Evolutionary conservation across 1,140 invertebrate genomes (phyloP).

Genomic region (Panagrolaimus sp.): DNA sequence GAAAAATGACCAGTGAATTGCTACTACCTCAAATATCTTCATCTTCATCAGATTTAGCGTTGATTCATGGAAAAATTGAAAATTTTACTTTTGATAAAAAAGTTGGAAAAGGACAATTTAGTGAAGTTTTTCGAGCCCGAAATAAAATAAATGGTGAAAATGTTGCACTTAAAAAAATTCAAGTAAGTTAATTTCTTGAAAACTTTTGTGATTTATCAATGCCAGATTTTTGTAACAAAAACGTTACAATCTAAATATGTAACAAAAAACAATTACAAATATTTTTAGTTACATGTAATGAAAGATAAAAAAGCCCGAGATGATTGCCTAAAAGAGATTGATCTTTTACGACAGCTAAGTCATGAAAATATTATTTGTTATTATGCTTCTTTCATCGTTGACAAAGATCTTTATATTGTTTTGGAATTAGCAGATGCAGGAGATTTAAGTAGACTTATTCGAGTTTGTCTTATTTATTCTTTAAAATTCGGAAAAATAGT

Average conservation of each 20-base stretch:
- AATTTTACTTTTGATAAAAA: slow-evolving; percentile 66
- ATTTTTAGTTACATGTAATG: slow-evolving; percentile 67
- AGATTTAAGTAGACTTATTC: neutral
- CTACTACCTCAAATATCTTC: too few species aligned
- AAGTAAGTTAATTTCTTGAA: too few species aligned
- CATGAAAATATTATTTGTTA: slow-evolving; percentile 75
- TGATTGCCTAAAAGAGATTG: slow-evolving; percentile 71
- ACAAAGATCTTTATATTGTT: slow-evolving; percentile 63
- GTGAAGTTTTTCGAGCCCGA: slow-evolving; percentile 65
- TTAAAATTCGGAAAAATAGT: too few species aligned
- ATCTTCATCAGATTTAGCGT: too few species aligned
- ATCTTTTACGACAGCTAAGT: slow-evolving; percentile 70
- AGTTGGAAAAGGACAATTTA: slow-evolving; percentile 69
- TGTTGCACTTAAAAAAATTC: slow-evolving; percentile 69
- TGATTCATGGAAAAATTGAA: slow-evolving; percentile 53
- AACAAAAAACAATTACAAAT: too few species aligned
- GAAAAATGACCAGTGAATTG: too few species aligned
- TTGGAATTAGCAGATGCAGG: slow-evolving; percentile 11
- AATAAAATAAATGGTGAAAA: slow-evolving; percentile 61
- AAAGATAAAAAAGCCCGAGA: slow-evolving; percentile 68
- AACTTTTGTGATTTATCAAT: too few species aligned
- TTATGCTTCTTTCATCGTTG: slow-evolving; percentile 70
- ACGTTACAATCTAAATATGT: too few species aligned
- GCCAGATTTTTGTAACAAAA: too few species aligned
- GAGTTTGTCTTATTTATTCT: neutral